These are phyloP conservation scores for Champsocephalus esox DNA, from an alignment of 2,797 vertebrate species.

Conservation along the genomic window DNA sequence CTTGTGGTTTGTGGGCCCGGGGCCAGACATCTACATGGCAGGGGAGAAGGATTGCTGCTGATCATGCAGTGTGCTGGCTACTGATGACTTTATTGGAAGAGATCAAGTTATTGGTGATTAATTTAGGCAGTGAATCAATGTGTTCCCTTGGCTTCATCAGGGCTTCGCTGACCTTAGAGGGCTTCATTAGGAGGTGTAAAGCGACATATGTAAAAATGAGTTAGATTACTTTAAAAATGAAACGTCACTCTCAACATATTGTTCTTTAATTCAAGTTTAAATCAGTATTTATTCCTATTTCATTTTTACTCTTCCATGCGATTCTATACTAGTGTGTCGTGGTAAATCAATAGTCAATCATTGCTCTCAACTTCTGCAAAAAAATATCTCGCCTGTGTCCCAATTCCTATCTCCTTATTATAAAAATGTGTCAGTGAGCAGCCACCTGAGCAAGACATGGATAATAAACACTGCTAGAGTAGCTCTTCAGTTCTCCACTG, in stretches of 20 bases:
- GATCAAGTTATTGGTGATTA: slow-evolving; percentile 74
- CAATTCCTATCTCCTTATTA: slow-evolving; percentile 51
- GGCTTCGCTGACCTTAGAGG: slow-evolving; percentile 27
- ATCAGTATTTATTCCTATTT: background rate
- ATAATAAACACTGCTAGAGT: slow-evolving; percentile 51
- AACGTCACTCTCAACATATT: background rate
- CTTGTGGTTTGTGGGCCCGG: slow-evolving; percentile 26
- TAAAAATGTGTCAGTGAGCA: slow-evolving; percentile 53
- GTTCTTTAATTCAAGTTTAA: slow-evolving; percentile 6
- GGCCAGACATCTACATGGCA: slow-evolving; percentile 42
- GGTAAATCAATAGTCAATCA: slow-evolving; percentile 24
- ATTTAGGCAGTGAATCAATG: slow-evolving; percentile 69
- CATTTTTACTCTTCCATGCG: background rate
- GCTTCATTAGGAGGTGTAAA: slow-evolving; percentile 20
- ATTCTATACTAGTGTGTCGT: background rate
- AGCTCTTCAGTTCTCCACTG: slow-evolving; percentile 45
- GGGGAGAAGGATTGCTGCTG: slow-evolving; percentile 64
- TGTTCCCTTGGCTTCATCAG: slow-evolving; percentile 39
- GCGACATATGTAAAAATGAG: slow-evolving; percentile 8
- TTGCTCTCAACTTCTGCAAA: slow-evolving; percentile 14
- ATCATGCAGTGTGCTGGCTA: slow-evolving; percentile 55
- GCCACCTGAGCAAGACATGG: slow-evolving; percentile 42
- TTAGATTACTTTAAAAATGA: slow-evolving; percentile 9
- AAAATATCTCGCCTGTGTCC: slow-evolving; percentile 20
- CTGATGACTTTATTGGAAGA: slow-evolving; percentile 65